phyloP scores from a whole-genome alignment of 2,888 invertebrate genomes.

The Mantis religiosa region DNA sequence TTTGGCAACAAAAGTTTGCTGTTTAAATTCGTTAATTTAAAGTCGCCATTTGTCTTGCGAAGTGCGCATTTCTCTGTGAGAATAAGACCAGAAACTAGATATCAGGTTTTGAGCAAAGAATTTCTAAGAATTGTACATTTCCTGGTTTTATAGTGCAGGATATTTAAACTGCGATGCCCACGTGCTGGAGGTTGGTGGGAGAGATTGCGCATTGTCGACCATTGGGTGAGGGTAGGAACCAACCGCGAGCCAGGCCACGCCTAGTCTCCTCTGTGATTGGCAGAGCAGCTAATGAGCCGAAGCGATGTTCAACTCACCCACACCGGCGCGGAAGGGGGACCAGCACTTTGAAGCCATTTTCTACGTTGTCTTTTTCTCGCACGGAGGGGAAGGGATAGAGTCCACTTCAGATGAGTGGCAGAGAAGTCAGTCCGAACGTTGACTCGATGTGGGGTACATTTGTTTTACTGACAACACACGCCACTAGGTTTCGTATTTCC shows the following conservation, averaged over 20 bases:
- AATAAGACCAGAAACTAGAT: background rate
- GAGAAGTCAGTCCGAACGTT: slow-evolving; percentile 1
- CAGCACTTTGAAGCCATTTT: background rate
- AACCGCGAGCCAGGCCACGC: slow-evolving; percentile 17
- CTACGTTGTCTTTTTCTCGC: background rate
- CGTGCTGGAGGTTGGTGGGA: background rate
- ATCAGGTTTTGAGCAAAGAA: background rate
- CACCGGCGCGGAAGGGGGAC: background rate
- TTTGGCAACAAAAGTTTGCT: too few species aligned
- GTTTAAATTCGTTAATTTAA: too few species aligned
- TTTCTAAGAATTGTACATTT: background rate
- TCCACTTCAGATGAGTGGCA: slow-evolving; percentile 4
- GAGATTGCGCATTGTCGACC: background rate
- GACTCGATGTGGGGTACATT: background rate
- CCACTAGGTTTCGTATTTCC: too few species aligned
- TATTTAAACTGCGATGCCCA: background rate
- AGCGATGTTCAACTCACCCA: slow-evolving; percentile 3
- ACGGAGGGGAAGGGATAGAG: background rate
- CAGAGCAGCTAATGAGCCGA: slow-evolving; percentile 17
- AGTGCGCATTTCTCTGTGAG: background rate
- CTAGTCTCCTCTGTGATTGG: slow-evolving; percentile 16
- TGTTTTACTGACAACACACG: too few species aligned
- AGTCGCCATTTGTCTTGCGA: too few species aligned
- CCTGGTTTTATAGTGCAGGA: background rate
- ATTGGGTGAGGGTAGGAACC: slow-evolving; percentile 18